Conservation (phyloP, 2,888 invertebrate genomes). For the Candidula unifasciata region DNA sequence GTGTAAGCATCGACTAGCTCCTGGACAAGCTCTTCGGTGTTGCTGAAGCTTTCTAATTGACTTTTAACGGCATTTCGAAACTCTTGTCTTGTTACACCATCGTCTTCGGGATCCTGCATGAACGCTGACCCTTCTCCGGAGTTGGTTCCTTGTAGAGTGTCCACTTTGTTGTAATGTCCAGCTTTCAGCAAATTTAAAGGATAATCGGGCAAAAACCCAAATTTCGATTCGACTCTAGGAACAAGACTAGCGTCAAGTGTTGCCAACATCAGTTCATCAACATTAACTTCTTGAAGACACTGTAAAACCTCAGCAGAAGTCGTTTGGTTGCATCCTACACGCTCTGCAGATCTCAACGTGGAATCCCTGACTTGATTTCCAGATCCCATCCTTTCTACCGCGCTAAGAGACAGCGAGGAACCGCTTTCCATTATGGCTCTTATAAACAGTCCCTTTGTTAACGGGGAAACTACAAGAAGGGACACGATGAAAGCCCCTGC, state of each 20-base stretch:
- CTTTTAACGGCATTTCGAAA: not conserved
- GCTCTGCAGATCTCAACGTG: not conserved
- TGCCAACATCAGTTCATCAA: not conserved
- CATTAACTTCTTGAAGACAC: not conserved
- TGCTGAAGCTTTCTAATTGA: not conserved
- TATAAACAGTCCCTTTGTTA: not conserved
- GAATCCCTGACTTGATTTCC: not conserved
- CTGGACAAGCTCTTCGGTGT: not conserved
- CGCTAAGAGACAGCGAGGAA: not conserved
- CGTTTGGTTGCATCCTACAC: not conserved
- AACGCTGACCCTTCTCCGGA: not conserved
- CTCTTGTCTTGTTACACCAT: constrained; percentile 21
- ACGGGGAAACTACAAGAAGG: not conserved
- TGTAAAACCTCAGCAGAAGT: not conserved
- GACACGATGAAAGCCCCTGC: constrained; percentile 15
- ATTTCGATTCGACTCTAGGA: constrained; percentile 34
- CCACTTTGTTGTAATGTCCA: constrained; percentile 22
- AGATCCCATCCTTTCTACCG: constrained; percentile 3
- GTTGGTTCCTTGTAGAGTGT: not conserved
- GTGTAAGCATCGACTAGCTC: not conserved
- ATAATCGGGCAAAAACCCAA: constrained; percentile 41
- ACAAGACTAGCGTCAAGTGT: not conserved
- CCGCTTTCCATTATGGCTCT: constrained; percentile 15
- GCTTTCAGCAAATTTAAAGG: constrained; percentile 2
- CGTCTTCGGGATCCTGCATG: constrained; percentile 5